A percentile compares a stretch with the other conserved stretches of the same genome.
Evolutionary conservation across 2,113 vertebrate species (phyloP).

Genomic region (Phylloscopus trochiloides): DNA sequence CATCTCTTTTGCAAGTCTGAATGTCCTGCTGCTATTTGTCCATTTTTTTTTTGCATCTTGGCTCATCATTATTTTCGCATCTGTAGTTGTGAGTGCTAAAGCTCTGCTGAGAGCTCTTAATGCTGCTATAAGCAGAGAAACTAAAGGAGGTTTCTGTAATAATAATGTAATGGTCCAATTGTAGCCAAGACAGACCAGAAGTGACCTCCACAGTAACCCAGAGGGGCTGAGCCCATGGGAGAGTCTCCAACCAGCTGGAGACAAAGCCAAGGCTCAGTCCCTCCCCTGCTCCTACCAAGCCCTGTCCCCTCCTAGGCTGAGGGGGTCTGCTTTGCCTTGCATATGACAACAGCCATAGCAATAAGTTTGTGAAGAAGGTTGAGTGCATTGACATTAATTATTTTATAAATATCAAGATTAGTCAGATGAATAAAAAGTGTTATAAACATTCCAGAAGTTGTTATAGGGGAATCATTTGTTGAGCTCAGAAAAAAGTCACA

Average conservation of each 20-base stretch:
- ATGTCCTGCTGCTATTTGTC: neutral
- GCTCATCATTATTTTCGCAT: neutral
- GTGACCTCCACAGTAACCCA: neutral
- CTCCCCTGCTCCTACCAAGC: neutral
- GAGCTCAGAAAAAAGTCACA: neutral
- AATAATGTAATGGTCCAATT: accelerated
- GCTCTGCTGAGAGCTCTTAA: neutral
- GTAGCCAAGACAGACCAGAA: neutral
- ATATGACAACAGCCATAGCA: neutral
- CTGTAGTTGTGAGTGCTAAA: neutral
- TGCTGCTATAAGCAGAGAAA: neutral
- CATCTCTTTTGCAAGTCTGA: neutral
- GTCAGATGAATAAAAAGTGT: neutral
- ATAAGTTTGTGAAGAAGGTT: neutral
- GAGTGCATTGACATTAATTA: neutral
- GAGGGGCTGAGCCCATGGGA: neutral
- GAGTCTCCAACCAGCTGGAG: neutral
- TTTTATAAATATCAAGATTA: neutral
- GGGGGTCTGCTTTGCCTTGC: neutral
- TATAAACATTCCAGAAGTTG: accelerated
- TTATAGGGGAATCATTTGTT: neutral
- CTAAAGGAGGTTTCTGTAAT: neutral
- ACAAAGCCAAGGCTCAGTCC: neutral
- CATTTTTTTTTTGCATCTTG: neutral
- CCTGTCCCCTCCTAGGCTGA: neutral